phyloP scores from a whole-genome alignment of 2,888 invertebrate genomes.

The Amphimallon solstitiale region DNA sequence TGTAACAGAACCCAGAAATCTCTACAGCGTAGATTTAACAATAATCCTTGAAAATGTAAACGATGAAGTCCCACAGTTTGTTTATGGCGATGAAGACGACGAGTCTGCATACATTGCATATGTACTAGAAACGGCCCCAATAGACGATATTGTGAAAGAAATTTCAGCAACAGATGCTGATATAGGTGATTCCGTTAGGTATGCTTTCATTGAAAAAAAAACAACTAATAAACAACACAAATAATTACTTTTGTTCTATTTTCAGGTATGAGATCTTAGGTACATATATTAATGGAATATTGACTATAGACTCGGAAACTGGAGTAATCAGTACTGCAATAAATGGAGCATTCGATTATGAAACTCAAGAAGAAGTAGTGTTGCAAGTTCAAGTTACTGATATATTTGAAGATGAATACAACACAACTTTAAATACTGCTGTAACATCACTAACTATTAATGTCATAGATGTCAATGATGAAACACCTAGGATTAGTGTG shows the following conservation, averaged over 20 bases:
- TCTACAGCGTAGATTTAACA: conserved; percentile 51
- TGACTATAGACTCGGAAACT: conserved; percentile 64
- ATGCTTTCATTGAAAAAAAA: conserved; percentile 54
- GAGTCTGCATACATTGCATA: conserved; percentile 45
- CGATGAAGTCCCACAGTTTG: conserved; percentile 76
- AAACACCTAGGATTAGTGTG: conserved; percentile 72
- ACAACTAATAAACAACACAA: background rate
- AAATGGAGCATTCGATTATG: conserved; percentile 71
- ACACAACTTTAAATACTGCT: conserved; percentile 63
- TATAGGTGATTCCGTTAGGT: conserved; percentile 69
- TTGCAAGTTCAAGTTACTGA: conserved; percentile 62
- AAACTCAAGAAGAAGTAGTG: conserved; percentile 67
- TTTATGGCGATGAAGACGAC: conserved; percentile 49
- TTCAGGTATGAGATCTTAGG: conserved; percentile 11
- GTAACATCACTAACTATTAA: conserved; percentile 70
- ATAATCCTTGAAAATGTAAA: conserved; percentile 74
- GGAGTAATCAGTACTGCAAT: conserved; percentile 69
- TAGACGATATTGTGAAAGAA: conserved; percentile 71
- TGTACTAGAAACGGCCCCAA: conserved; percentile 54
- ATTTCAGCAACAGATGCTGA: conserved; percentile 72
- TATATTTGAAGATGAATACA: conserved; percentile 46
- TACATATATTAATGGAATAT: conserved; percentile 18
- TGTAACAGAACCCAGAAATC: background rate
- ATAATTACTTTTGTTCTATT: background rate
- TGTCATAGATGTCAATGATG: conserved; percentile 78